phyloP scores from a whole-genome alignment of 2,113 vertebrate species.

The Albula glossodonta region DNA sequence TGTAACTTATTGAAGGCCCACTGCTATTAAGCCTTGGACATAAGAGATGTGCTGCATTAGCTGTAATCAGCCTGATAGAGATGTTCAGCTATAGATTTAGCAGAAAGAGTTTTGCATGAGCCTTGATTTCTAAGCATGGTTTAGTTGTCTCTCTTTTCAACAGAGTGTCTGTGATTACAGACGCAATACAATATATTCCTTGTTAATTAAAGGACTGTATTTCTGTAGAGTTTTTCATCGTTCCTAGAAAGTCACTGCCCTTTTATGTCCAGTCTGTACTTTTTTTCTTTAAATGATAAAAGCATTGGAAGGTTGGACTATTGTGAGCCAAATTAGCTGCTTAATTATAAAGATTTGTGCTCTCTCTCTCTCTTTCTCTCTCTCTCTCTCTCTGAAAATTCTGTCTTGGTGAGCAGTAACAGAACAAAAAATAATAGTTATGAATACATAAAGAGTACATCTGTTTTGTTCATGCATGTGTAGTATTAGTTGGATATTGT shows the following conservation, averaged over 20 bases:
- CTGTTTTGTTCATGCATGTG: no score
- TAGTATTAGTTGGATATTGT: no score
- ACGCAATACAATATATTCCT: constrained; percentile 59
- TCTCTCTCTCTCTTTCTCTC: constrained; percentile 50
- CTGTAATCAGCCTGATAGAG: constrained; percentile 32
- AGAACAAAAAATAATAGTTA: no score
- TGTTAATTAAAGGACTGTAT: constrained; percentile 68
- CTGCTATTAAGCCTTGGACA: neutral
- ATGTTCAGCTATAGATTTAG: constrained; percentile 18
- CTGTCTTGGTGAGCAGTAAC: no score
- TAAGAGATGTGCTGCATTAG: neutral
- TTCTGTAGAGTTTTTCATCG: constrained; percentile 61
- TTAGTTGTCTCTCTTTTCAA: constrained; percentile 15
- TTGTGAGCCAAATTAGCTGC: no score
- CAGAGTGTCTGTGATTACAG: constrained; percentile 18
- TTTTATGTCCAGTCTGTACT: no score
- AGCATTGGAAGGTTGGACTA: no score
- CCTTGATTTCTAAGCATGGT: constrained; percentile 41
- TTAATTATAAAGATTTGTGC: no score
- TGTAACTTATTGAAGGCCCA: neutral
- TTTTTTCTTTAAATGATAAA: no score
- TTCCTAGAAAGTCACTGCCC: constrained; percentile 32
- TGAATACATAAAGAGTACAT: no score
- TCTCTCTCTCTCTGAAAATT: no score
- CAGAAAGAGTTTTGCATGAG: constrained; percentile 36